Evolutionary conservation across 2,113 vertebrate species (phyloP), one percentile per base, ranked within the genome.

Genomic region (Rhineura floridana): DNA sequence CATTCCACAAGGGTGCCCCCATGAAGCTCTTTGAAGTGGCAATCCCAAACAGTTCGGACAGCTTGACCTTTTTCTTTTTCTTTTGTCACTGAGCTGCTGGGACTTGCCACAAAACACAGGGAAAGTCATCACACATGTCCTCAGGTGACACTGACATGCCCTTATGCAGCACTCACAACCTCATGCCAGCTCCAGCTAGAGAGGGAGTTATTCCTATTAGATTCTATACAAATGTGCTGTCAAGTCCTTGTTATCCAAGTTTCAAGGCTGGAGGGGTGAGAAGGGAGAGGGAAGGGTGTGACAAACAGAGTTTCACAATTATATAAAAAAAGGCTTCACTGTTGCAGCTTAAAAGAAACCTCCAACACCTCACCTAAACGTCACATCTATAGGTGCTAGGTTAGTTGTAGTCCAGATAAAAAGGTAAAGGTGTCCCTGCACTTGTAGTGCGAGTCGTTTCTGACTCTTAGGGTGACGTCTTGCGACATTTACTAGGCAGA

Each of bases 41-140:
- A 94, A 83, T 81, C 84, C 42, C 81, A 93, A 90, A 95, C 88
- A 8, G 12, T 94, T 90, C 0, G 93, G 94, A 94, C 95, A 94
- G 88, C 65, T 81, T 77, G 90, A 87, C 65, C 90, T 63, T 85
- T 92, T n/a, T n/a, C 72, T 86, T 65, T 86, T 92, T 6, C 28
- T 55, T 86, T 23, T 42, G 1, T 0, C 0, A 44, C 75, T 59
- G 80, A 92, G 90, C 87, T 92, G 88, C 91, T 86, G 91, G 91
- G 91, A 91, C 9, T 76, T 48, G 91, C 90, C 93, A 93, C 63
- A 81, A 89, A 81, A 85, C 0, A 1, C 17, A 1, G 33, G 73
- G 86, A 50, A 89, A 67, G 3, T 63, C 80, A 30, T 2, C 0
- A 62, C 39, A 83, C 77, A 81, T 13, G 85, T 86, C 94, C 2